phyloP scores from a whole-genome alignment of 2,888 invertebrate species.

The Hirtodrosophila alboralis region DNA sequence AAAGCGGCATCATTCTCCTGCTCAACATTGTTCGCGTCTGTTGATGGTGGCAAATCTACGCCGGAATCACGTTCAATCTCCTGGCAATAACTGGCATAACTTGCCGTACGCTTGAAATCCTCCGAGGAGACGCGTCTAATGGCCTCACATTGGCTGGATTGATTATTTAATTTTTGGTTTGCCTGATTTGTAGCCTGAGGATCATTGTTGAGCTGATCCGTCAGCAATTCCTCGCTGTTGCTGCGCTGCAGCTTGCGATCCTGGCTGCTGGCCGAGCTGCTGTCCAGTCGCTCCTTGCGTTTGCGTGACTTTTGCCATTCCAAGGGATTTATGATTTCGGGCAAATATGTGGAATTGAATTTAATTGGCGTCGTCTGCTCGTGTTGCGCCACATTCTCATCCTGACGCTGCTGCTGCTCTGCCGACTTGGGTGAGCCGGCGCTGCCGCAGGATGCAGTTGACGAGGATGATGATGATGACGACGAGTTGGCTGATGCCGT shows the following conservation, averaged over 20 bases:
- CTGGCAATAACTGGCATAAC: slow-evolving; percentile 75
- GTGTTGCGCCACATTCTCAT: slow-evolving; percentile 38
- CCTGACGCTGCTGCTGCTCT: slow-evolving; percentile 32
- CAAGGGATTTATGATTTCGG: slow-evolving; percentile 83
- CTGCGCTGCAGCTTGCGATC: slow-evolving; percentile 87
- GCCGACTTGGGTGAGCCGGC: slow-evolving; percentile 58
- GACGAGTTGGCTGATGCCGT: slow-evolving; percentile 78
- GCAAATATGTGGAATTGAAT: slow-evolving; percentile 83
- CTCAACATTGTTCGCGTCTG: slow-evolving; percentile 28
- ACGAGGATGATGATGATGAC: slow-evolving; percentile 72
- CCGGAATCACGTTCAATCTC: slow-evolving; percentile 66
- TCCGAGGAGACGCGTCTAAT: slow-evolving; percentile 82
- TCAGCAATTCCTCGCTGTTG: slow-evolving; percentile 87
- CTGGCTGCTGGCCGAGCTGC: slow-evolving; percentile 86
- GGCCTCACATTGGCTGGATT: slow-evolving; percentile 54
- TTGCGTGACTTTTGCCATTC: slow-evolving; percentile 86
- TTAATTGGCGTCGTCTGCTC: slow-evolving; percentile 55
- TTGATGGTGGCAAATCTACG: slow-evolving; percentile 32
- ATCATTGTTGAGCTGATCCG: too few species aligned
- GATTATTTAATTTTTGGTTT: slow-evolving; percentile 1
- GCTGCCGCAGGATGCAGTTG: slow-evolving; percentile 66
- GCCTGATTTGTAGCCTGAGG: slow-evolving; percentile 77
- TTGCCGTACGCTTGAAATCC: slow-evolving; percentile 81
- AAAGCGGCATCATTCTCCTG: slow-evolving; percentile 79
- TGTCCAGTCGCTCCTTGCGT: slow-evolving; percentile 88